These are phyloP conservation scores for Steinernema khuongi DNA, from an alignment of 1,140 invertebrate genomes.

Conservation along the genomic window DNA sequence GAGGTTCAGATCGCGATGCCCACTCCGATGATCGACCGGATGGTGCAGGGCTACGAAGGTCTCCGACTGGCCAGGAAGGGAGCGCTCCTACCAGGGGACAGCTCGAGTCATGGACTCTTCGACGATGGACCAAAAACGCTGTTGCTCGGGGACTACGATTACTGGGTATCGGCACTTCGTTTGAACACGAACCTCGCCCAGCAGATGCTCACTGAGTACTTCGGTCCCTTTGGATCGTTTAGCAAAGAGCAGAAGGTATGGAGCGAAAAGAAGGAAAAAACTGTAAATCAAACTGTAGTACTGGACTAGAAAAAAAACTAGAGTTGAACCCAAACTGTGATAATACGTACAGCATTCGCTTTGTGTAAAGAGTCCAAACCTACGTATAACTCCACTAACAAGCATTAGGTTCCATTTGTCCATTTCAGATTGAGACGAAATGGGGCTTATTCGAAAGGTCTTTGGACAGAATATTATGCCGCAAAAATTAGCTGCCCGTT, in stretches of 20 bases:
- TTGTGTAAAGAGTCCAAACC: too few relatives aligned
- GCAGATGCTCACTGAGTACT: not conserved
- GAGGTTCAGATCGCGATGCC: not conserved
- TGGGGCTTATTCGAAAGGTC: too few relatives aligned
- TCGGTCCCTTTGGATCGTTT: not conserved
- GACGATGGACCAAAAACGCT: not conserved
- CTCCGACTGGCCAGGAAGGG: not conserved
- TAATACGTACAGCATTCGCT: too few relatives aligned
- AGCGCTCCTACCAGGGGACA: not conserved
- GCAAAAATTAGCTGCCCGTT: too few relatives aligned
- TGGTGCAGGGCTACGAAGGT: not conserved
- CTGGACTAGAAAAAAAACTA: too few relatives aligned
- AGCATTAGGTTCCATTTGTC: too few relatives aligned
- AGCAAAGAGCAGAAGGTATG: conserved; percentile 3
- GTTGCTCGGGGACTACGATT: not conserved
- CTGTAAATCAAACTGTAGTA: too few relatives aligned
- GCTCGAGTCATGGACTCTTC: not conserved
- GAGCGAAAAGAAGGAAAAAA: too few relatives aligned
- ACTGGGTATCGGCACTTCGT: not conserved
- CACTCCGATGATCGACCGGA: not conserved
- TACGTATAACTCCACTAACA: too few relatives aligned
- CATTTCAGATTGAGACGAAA: too few relatives aligned
- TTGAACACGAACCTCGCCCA: not conserved
- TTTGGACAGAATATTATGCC: too few relatives aligned
- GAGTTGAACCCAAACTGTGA: too few relatives aligned